Evolutionary conservation across 2,113 vertebrate genomes (phyloP).

Genomic region (Butorides virescens): DNA sequence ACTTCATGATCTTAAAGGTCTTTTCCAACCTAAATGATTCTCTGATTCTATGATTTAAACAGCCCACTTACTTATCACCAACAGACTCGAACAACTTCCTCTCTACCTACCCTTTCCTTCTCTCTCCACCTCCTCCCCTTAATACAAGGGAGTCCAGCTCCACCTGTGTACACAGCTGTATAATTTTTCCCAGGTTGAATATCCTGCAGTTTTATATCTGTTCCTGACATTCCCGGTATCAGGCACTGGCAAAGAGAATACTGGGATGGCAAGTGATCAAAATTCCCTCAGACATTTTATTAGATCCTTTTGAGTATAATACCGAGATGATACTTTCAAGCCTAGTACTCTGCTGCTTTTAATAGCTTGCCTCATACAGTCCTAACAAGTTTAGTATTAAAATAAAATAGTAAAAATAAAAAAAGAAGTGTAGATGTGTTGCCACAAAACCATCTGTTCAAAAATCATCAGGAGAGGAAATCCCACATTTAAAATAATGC

Average conservation of each 20-base stretch:
- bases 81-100: background rate
- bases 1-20: too few species aligned
- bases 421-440: background rate
- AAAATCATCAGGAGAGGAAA: slow-evolving; percentile 59
- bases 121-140: background rate
- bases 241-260: background rate
- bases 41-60: background rate
- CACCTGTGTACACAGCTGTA: background rate
- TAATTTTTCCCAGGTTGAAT: background rate
- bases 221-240: background rate
- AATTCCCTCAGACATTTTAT: background rate
- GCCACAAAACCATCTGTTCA: slow-evolving; percentile 63
- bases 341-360: background rate
- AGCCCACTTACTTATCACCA: background rate
- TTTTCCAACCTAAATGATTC: too few species aligned
- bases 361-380: background rate
- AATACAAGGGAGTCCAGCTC: background rate
- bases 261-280: background rate
- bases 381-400: background rate
- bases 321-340: background rate
- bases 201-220: background rate
- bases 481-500: slow-evolving; percentile 37
- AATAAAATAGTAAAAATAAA: background rate
- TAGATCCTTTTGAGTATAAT: background rate
- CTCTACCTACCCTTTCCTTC: background rate